Evolutionary conservation across 2,888 invertebrate species (phyloP), one percentile per base, ranked within the genome.

Genomic region (Cheilosia vulpina): DNA sequence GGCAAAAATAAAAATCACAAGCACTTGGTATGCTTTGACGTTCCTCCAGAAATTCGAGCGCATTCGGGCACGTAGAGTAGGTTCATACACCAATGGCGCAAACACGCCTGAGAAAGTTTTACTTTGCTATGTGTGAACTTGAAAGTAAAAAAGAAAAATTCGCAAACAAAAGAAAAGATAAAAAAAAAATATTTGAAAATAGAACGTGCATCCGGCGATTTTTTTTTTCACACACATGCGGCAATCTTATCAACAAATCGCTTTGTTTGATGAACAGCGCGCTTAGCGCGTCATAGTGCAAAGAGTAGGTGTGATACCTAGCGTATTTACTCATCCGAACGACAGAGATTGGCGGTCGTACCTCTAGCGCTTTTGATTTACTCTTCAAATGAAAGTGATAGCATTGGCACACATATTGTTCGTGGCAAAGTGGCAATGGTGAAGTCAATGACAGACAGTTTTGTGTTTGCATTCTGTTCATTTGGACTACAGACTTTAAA

Each of bases 181-280:
- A 38, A 50, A 47, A 53, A 73, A 43, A 69, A 41, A 3, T 66
- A 24, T 65, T 71, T 58, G 43, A 58, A 82, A 82, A 77, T 77
- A 82, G 82, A 77, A 82, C 82, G 77, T 77, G 77, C 82, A 82
- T 82, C 82, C 82, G 82, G 82, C 60, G 82, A 55, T 47, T 72
- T 82, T 72, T 60, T 65, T 45, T 27, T 60, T 47, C 72, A 73
- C 62, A 57, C 72, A 77, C 69, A 55, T 41, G 24, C n/a, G n/a
- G 50, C 34, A 52, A 53, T 60, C 53, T 65, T 82, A 82, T 82
- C 82, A 65, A 71, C 53, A 77, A 60, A 82, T 82, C 81, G 52
- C 38, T 65, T 82, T 77, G 71, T 63, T 63, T 63, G 57, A 19
- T 34, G 77, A 77, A 52, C 38, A 11, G 21, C 57, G 69, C 60